These are phyloP conservation scores for Heliothis subflexa DNA, from an alignment of 1,140 invertebrate genomes.

Conservation along the genomic window DNA sequence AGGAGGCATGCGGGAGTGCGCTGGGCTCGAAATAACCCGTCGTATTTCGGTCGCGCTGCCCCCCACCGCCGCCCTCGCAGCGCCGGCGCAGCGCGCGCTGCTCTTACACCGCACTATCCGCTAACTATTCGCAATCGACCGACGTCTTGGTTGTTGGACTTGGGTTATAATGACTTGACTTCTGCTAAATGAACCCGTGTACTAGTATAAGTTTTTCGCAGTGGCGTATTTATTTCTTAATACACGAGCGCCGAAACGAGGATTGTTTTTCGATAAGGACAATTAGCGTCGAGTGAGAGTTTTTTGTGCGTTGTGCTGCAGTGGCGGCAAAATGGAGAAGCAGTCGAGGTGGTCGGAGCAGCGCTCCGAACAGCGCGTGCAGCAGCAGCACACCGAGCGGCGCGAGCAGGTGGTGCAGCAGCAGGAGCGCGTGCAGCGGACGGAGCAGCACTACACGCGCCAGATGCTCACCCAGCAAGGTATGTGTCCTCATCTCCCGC, in stretches of 20 bases:
- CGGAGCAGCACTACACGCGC: constrained; percentile 91
- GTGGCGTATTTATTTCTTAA: constrained; percentile 77
- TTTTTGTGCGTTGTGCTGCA: constrained; percentile 80
- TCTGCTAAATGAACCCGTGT: constrained; percentile 90
- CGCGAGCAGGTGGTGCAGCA: constrained; percentile 89
- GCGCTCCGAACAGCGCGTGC: constrained; percentile 86
- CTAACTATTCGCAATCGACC: constrained; percentile 94
- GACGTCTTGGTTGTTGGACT: constrained; percentile 94
- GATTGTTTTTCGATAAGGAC: constrained; percentile 70
- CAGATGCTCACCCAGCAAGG: constrained; percentile 93
- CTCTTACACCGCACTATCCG: constrained; percentile 88
- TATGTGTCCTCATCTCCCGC: constrained; percentile 62
- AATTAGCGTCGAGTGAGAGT: constrained; percentile 80
- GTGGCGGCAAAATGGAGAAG: constrained; percentile 75
- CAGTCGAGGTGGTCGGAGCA: constrained; percentile 86
- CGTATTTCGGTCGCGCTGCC: constrained; percentile 79
- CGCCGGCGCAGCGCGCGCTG: constrained; percentile 70
- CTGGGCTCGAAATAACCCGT: constrained; percentile 77
- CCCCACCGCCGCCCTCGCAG: constrained; percentile 64
- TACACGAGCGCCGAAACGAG: constrained; percentile 70
- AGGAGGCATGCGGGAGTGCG: constrained; percentile 68
- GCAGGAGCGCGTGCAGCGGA: constrained; percentile 88
- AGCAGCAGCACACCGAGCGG: constrained; percentile 87
- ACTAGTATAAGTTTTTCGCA: constrained; percentile 84
- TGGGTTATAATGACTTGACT: constrained; percentile 94